Conservation (phyloP, 1,140 invertebrate genomes). For the Calliopsis andreniformis region DNA sequence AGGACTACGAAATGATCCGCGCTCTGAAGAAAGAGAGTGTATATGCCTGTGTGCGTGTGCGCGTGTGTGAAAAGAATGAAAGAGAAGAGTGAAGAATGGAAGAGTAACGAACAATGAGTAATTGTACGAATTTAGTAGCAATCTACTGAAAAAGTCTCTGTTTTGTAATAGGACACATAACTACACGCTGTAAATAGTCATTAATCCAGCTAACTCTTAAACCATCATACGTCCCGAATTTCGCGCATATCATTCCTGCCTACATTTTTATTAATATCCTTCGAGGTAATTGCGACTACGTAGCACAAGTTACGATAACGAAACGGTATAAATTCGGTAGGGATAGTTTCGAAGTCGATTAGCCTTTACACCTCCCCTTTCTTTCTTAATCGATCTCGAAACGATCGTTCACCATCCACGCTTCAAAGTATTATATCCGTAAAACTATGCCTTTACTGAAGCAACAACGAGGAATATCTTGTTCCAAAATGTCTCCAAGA, state of each 20-base stretch:
- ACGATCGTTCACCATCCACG: constrained; percentile 26
- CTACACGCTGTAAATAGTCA: constrained; percentile 66
- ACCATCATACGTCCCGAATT: not conserved
- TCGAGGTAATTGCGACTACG: not conserved
- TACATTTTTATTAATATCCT: constrained; percentile 13
- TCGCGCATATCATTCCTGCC: constrained; percentile 7
- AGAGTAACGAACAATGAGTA: not conserved
- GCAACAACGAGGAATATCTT: too few relatives aligned
- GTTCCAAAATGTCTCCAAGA: too few relatives aligned
- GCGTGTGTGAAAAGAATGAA: too few relatives aligned
- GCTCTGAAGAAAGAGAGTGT: too few relatives aligned
- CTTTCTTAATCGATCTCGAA: constrained; percentile 20
- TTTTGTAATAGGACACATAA: constrained; percentile 33
- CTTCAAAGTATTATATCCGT: constrained; percentile 50
- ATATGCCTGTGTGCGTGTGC: too few relatives aligned
- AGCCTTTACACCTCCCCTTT: too few relatives aligned
- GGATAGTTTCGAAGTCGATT: too few relatives aligned
- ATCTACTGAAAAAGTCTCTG: constrained; percentile 6
- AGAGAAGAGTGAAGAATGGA: not conserved
- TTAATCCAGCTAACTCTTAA: constrained; percentile 27
- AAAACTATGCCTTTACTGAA: too few relatives aligned
- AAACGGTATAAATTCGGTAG: not conserved
- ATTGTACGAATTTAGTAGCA: constrained; percentile 2
- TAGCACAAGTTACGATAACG: not conserved
- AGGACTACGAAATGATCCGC: not conserved